Percentiles rank a stretch among this genome's conserved stretches.
Evolutionary conservation across 2,888 invertebrate genomes (phyloP).

Genomic region (Baronia brevicornis): DNA sequence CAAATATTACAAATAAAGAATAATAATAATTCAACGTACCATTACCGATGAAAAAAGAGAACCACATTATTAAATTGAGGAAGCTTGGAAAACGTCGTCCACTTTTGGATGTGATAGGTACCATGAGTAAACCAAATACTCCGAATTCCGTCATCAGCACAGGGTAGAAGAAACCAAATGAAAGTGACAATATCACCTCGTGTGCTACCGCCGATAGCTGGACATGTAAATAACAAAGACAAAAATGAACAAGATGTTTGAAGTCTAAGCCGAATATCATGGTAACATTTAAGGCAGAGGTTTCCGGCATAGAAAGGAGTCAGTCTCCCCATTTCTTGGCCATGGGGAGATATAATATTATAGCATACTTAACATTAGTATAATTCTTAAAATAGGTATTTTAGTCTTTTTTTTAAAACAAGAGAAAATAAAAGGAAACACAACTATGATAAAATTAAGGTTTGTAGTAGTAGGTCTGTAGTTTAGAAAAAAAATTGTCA

Average conservation of each 20-base stretch:
- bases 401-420: too few relatives aligned
- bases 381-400: too few relatives aligned
- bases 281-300: background rate
- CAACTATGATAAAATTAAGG: too few relatives aligned
- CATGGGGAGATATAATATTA: too few relatives aligned
- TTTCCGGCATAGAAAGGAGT: conserved; percentile 1
- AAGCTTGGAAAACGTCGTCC: conserved; percentile 57
- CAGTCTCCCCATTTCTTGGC: too few relatives aligned
- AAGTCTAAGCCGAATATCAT: background rate
- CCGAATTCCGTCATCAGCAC: conserved; percentile 87
- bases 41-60: conserved; percentile 84
- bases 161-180: conserved; percentile 92
- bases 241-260: background rate
- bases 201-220: conserved; percentile 90
- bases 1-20: background rate
- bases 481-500: too few relatives aligned
- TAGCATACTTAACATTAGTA: too few relatives aligned
- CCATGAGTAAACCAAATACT: conserved; percentile 77
- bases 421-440: too few relatives aligned
- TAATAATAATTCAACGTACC: conserved; percentile 49
- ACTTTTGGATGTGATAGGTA: conserved; percentile 63
- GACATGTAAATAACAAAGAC: conserved; percentile 8
- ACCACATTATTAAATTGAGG: conserved; percentile 91
- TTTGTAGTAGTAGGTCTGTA: too few relatives aligned
- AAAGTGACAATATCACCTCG: conserved; percentile 87